Evolutionary conservation across 2,797 vertebrate genomes (phyloP), one percentile per base, ranked within the genome.

Genomic region (Prionace glauca): DNA sequence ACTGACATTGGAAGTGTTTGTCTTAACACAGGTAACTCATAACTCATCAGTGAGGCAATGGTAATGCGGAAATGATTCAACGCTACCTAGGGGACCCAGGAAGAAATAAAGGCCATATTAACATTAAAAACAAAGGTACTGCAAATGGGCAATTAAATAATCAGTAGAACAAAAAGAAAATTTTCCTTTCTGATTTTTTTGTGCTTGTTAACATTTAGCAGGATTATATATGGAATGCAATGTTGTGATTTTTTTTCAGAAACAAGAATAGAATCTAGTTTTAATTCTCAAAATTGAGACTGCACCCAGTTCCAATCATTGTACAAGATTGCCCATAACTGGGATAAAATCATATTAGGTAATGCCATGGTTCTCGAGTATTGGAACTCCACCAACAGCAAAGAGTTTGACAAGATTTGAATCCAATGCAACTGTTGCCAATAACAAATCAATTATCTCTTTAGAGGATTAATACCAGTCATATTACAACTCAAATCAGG

Each of bases 81-180:
- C 11, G 5, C 67, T 72, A 69, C 67, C 67, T 29, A 29, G 92
- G 92, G 65, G 72, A 94, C 67, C 60, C 88, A n/a, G 18, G 56
- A 91, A 91, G 24, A 65, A 72, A 94, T 67, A 94, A 71, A 94
- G 92, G 65, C 72, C 65, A 69, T 71, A 94, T 71, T 94, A 45
- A 72, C 65, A 94, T 71, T 71, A 50, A 72, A 92, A 92, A 36
- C 67, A 32, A 92, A 92, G 62, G 69, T 36, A 24, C 22, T 45
- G 65, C 92, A 71, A 71, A 72, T 71, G 10, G 65, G 36, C 69
- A 94, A 69, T 94, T 45, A 94, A 45, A 41, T 50, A 71, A 94
- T 94, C 67, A 94, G 45, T 93, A 69, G 36, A 24, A 71, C 67
- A 71, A 72, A 26, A 71, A 45, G 29, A 26, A 69, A 14, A 45